Evolutionary conservation across 2,888 invertebrate genomes (phyloP), one percentile per base, ranked within the genome.

Genomic region (Sminthurides aquaticus): DNA sequence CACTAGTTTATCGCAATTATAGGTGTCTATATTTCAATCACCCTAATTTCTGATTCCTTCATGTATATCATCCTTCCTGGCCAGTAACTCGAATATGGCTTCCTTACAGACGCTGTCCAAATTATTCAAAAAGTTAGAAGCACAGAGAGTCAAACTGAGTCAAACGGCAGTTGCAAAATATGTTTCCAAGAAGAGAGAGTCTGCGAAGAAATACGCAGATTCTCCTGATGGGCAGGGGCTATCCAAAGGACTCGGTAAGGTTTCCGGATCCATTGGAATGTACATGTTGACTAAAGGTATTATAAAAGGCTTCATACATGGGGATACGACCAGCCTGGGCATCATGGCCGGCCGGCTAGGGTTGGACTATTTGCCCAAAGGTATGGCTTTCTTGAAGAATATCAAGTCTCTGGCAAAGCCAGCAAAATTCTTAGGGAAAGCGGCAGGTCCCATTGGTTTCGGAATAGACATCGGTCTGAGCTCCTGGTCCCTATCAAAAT

Each of bases 281-380:
- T 54, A 58, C 8, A 29, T 69, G 15, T 43, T 69, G 11, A 67
- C 60, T 0, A 62, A 63, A 24, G 49, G 52, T 1, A 24, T 67
- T 15, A 54, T 67, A 1, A 22, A 58, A 20, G 67, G 62, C 1
- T 61, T 67, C 26, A 49, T 55, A 8, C 25, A 62, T 18, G 60
- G 57, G 3, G 69, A 69, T 24, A 57, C 56, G n/a, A 65, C 65
- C 24, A 20, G 62, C 15, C 22, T 69, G 1, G 67, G 59, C 2
- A 64, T 69, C 18, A 49, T 67, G 5, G 69, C 65, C 5, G 55
- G 60, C 11, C 15, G 60, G 20, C 15, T 67, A 1, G 69, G 67
- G 1, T 57, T 29, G 29, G 69, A 67, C 3, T 1, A 55, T 3
- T 62, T 34, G 0, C 60, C 55, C 0, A 24, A 49, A 2, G 60